Evolutionary conservation across 2,888 invertebrate species (phyloP).

Genomic region (Micoletzkya japonica): DNA sequence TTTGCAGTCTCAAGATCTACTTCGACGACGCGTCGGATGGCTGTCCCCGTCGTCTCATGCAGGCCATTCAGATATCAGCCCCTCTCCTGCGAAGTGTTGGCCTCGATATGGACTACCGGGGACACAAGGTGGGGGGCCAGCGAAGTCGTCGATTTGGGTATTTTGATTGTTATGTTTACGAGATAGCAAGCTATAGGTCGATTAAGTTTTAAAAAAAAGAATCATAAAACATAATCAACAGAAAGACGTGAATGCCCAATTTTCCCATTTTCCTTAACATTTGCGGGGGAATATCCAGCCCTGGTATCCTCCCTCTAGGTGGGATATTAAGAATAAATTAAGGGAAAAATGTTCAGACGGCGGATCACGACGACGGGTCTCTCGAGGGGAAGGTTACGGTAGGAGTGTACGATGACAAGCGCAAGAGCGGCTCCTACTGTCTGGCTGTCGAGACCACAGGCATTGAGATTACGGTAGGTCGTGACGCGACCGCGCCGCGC

Average conservation of each 20-base stretch:
- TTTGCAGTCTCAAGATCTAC: constrained; percentile 49
- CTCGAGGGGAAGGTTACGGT: constrained; percentile 48
- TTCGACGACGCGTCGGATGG: constrained; percentile 50
- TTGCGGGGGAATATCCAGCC: too few relatives aligned
- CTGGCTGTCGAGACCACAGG: constrained; percentile 42
- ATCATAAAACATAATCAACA: too few relatives aligned
- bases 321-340: too few relatives aligned
- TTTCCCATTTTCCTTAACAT: too few relatives aligned
- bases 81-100: constrained; percentile 38
- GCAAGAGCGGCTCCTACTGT: constrained; percentile 48
- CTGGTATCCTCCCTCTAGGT: too few relatives aligned
- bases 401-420: constrained; percentile 49
- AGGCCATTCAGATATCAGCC: constrained; percentile 48
- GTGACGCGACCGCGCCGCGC: too few relatives aligned
- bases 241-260: too few relatives aligned
- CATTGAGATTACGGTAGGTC: constrained; percentile 28
- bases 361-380: constrained; percentile 43
- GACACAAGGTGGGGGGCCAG: constrained; percentile 39
- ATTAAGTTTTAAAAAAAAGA: too few relatives aligned
- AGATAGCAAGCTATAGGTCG: not conserved
- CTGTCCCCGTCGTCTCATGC: constrained; percentile 51
- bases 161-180: not conserved
- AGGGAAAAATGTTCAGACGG: constrained; percentile 36
- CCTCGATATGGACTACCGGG: constrained; percentile 55
- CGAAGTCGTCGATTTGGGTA: too few relatives aligned